Percentiles rank a stretch among this genome's conserved stretches.
Evolutionary conservation across 2,797 vertebrate species (phyloP).

Genomic region (Ctenosaura bakeri): DNA sequence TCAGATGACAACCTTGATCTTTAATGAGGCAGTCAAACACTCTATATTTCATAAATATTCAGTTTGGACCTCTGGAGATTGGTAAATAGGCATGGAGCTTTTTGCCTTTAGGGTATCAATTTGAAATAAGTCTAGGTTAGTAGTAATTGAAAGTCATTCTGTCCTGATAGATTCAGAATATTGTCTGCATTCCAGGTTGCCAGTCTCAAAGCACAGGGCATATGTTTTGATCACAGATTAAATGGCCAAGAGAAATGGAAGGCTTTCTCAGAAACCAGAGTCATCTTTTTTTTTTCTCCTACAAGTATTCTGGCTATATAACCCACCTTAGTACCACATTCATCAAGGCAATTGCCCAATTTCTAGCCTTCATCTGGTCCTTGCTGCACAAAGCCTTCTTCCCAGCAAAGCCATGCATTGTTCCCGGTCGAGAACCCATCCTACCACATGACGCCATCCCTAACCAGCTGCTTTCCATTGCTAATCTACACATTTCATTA

Average conservation of each 20-base stretch:
- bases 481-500: too few species aligned
- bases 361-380: background rate
- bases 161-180: background rate
- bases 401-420: too few species aligned
- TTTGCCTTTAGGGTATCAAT: background rate
- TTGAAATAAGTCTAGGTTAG: background rate
- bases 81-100: background rate
- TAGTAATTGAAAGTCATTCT: slow-evolving; percentile 1
- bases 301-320: background rate
- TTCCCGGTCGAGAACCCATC: too few species aligned
- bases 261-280: background rate
- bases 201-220: slow-evolving; percentile 2
- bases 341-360: background rate
- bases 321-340: background rate
- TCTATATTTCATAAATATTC: slow-evolving; percentile 19
- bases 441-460: too few species aligned
- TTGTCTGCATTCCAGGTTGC: slow-evolving; percentile 10
- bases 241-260: slow-evolving; percentile 6
- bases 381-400: too few species aligned
- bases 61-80: slow-evolving; percentile 21
- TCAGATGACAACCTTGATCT: slow-evolving; percentile 26
- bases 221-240: slow-evolving; percentile 17
- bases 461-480: too few species aligned
- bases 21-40: slow-evolving; percentile 23
- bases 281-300: background rate